Percentiles rank a stretch among this genome's conserved stretches.
Evolutionary conservation across 2,888 invertebrate genomes (phyloP).

Genomic region (Sphinx pinastri): DNA sequence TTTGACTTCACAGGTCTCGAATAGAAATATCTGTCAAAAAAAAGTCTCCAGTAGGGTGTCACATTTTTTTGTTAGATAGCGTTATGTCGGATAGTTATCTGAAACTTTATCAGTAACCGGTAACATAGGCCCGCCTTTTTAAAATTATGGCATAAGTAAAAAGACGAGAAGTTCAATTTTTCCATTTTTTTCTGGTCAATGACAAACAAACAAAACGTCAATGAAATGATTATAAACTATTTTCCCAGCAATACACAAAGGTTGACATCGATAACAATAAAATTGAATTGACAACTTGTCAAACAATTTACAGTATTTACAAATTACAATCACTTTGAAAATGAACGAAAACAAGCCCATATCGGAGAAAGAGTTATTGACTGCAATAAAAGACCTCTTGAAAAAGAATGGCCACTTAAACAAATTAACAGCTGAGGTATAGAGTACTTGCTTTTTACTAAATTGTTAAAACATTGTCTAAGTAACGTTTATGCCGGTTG

Average conservation of each 20-base stretch:
- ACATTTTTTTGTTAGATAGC: too few relatives aligned
- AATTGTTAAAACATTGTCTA: slow-evolving; percentile 24
- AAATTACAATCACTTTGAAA: slow-evolving; percentile 32
- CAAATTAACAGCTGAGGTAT: slow-evolving; percentile 76
- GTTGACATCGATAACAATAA: too few relatives aligned
- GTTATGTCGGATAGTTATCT: too few relatives aligned
- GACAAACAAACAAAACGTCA: not conserved
- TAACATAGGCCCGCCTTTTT: too few relatives aligned
- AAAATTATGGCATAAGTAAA: not conserved
- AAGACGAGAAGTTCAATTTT: not conserved
- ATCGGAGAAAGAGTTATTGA: slow-evolving; percentile 69
- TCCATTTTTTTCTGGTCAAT: too few relatives aligned
- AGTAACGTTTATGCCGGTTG: not conserved
- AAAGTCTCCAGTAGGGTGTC: too few relatives aligned
- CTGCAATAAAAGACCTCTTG: slow-evolving; percentile 70
- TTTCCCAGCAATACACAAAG: too few relatives aligned
- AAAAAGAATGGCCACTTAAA: slow-evolving; percentile 70
- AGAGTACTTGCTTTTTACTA: not conserved
- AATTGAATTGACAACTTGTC: not conserved
- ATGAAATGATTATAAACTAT: not conserved
- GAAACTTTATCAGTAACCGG: too few relatives aligned
- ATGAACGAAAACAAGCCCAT: slow-evolving; percentile 64
- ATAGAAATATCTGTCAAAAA: too few relatives aligned
- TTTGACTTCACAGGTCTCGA: too few relatives aligned
- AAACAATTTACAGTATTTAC: not conserved